Conservation (phyloP, 35 echinoderm and acorn worm genomes). For the Acanthaster planci region DNA sequence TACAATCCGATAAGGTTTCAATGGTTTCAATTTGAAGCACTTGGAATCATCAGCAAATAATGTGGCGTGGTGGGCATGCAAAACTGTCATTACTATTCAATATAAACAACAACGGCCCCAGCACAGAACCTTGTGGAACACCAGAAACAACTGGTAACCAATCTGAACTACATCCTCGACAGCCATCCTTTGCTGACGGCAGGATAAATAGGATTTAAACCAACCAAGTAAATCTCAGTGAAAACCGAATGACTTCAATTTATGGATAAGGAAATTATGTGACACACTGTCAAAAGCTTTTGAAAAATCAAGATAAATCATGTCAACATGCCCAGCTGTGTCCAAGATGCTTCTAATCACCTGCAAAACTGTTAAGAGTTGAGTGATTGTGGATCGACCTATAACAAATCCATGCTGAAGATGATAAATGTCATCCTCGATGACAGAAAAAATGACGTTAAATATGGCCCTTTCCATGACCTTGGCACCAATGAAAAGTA, state of each 20-base stretch:
- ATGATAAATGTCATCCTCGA: neutral
- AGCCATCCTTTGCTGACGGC: neutral
- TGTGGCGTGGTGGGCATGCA: neutral
- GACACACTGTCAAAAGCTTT: neutral
- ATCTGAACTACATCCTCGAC: neutral
- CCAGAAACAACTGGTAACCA: neutral
- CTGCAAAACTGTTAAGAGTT: neutral
- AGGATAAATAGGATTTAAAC: neutral
- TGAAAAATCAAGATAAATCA: too few relatives aligned
- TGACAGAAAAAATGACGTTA: neutral
- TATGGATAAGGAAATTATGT: neutral
- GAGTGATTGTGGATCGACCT: neutral
- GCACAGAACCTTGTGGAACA: neutral
- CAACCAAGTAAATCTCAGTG: neutral
- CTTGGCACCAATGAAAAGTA: neutral
- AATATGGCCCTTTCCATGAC: neutral
- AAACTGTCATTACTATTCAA: neutral
- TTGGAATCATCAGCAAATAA: constrained; percentile 4
- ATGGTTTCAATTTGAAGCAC: neutral
- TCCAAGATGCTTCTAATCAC: neutral
- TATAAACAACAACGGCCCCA: neutral
- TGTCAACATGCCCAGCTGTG: neutral
- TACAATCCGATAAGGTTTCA: neutral
- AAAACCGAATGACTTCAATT: neutral
- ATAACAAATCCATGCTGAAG: neutral